Conservation (phyloP, 2,888 invertebrate species). For the Syritta pipiens region DNA sequence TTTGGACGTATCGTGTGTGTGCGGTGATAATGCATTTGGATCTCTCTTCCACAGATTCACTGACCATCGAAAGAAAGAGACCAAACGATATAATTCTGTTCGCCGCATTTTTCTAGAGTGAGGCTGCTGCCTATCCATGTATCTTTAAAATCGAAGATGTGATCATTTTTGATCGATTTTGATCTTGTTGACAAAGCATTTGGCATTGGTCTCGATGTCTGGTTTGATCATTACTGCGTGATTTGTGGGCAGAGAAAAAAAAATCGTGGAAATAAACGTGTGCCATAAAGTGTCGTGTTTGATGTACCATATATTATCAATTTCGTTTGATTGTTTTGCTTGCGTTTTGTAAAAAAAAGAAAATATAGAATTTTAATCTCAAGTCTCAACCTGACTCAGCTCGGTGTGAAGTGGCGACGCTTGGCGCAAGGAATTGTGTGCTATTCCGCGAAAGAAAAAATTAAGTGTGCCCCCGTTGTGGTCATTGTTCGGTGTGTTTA, state of each 20-base stretch:
- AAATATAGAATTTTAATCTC: not conserved
- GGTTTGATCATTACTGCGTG: not conserved
- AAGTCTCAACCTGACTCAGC: too few species aligned
- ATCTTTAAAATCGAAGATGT: slow-evolving; percentile 62
- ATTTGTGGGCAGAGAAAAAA: slow-evolving; percentile 29
- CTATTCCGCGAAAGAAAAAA: not conserved
- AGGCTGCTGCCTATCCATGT: slow-evolving; percentile 52
- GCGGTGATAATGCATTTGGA: slow-evolving; percentile 2
- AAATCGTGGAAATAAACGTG: slow-evolving; percentile 7
- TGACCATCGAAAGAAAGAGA: slow-evolving; percentile 43
- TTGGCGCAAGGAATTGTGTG: not conserved
- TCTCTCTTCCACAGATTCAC: not conserved
- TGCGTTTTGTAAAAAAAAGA: not conserved
- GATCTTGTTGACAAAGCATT: slow-evolving; percentile 60
- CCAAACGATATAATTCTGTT: not conserved
- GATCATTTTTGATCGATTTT: slow-evolving; percentile 56
- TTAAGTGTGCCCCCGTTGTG: too few species aligned
- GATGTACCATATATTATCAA: slow-evolving; percentile 24
- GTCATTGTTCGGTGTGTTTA: too few species aligned
- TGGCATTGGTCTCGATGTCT: slow-evolving; percentile 29
- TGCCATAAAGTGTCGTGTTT: slow-evolving; percentile 24
- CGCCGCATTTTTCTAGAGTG: slow-evolving; percentile 55
- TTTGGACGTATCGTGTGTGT: not conserved
- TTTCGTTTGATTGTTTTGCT: slow-evolving; percentile 9
- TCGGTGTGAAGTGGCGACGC: too few species aligned